Evolutionary conservation across 2,888 invertebrate genomes (phyloP).

Genomic region (Biston betularia): DNA sequence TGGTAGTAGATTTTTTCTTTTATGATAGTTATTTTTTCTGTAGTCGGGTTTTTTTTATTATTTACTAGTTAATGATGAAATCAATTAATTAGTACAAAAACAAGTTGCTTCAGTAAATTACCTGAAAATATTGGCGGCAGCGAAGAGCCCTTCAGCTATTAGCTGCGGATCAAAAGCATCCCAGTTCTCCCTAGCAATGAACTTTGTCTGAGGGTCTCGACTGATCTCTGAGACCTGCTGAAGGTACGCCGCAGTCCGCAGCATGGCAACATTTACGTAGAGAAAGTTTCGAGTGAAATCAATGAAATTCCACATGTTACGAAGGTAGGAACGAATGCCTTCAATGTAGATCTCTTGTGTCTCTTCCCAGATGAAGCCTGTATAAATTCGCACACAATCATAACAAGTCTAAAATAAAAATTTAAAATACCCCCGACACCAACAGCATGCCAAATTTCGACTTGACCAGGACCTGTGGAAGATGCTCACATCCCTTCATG

Average conservation of each 20-base stretch:
- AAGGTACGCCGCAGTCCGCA: slow-evolving; percentile 90
- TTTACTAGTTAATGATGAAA: too few relatives aligned
- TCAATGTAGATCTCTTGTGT: slow-evolving; percentile 95
- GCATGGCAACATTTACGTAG: slow-evolving; percentile 90
- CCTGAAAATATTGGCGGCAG: slow-evolving; percentile 97
- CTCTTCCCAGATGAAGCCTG: slow-evolving; percentile 97
- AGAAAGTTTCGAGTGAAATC: slow-evolving; percentile 96
- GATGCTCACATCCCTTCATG: too few relatives aligned
- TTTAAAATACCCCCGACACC: too few relatives aligned
- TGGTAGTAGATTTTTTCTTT: too few relatives aligned
- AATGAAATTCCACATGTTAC: slow-evolving; percentile 98
- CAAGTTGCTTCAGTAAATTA: slow-evolving; percentile 48
- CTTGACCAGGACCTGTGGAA: too few relatives aligned
- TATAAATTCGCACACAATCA: slow-evolving; percentile 17
- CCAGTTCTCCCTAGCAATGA: slow-evolving; percentile 94
- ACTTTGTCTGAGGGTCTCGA: slow-evolving; percentile 89
- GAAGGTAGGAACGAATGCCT: slow-evolving; percentile 94
- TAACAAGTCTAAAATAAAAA: too few relatives aligned
- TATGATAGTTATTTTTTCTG: too few relatives aligned
- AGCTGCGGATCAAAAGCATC: slow-evolving; percentile 97
- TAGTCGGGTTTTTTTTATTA: too few relatives aligned
- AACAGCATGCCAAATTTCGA: too few relatives aligned
- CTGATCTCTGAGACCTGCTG: slow-evolving; percentile 91
- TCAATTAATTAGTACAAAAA: too few relatives aligned
- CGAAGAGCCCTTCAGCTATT: slow-evolving; percentile 96